These are phyloP conservation scores for Onychomys torridus DNA, from an alignment of 2,797 vertebrate species.

Conservation along the genomic window DNA sequence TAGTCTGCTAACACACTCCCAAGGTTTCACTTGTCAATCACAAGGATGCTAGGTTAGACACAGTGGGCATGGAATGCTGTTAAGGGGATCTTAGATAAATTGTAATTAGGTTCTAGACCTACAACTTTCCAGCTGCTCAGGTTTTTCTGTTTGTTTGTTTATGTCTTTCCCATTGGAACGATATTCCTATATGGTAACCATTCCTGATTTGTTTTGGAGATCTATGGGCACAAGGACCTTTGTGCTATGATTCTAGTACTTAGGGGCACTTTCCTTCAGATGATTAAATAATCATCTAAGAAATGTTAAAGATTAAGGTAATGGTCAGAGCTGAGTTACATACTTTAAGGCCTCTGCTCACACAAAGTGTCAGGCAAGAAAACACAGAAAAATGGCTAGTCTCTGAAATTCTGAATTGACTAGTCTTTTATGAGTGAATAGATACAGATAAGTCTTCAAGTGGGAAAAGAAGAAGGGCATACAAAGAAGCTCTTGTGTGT, in stretches of 20 bases:
- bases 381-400: neutral
- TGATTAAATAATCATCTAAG: neutral
- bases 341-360: neutral
- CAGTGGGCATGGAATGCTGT: neutral
- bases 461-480: neutral
- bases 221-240: neutral
- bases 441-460: neutral
- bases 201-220: neutral
- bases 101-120: neutral
- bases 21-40: neutral
- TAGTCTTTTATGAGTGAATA: neutral
- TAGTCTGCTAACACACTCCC: neutral
- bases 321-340: neutral
- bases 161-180: neutral
- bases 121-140: neutral
- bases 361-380: neutral
- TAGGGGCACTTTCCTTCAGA: neutral
- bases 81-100: neutral
- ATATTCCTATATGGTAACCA: neutral
- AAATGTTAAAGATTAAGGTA: neutral
- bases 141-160: neutral
- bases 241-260: neutral
- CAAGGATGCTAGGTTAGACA: neutral
- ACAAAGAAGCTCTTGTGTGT: neutral
- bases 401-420: neutral